Evolutionary conservation across 2,113 vertebrate species (phyloP).

Genomic region (Emydura subglobosa): DNA sequence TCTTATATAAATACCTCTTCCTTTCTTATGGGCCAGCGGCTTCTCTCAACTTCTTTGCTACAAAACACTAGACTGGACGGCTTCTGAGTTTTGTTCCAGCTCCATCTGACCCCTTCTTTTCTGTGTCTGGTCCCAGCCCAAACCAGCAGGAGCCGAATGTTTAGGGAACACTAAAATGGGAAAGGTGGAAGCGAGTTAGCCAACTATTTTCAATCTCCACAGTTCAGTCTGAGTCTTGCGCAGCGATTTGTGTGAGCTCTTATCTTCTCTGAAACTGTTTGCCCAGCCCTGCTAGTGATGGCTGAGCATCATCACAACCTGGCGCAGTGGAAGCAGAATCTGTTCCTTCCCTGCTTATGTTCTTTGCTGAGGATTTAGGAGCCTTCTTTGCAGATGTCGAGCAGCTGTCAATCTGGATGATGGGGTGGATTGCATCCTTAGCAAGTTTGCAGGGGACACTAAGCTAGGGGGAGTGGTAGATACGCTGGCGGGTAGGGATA

Average conservation of each 20-base stretch:
- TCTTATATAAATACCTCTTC: accelerated
- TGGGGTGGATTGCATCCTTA: too few species aligned
- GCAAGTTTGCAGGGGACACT: too few species aligned
- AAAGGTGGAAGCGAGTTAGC: not conserved
- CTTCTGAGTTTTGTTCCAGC: not conserved
- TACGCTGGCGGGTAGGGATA: too few species aligned
- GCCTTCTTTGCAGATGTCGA: not conserved
- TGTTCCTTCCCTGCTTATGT: not conserved
- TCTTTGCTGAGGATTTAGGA: not conserved
- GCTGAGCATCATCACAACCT: not conserved
- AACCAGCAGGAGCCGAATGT: not conserved
- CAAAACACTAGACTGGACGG: not conserved
- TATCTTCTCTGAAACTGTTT: not conserved
- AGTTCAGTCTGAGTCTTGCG: not conserved
- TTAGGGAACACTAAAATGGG: not conserved
- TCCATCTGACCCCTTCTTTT: not conserved
- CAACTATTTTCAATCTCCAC: accelerated
- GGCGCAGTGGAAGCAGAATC: not conserved
- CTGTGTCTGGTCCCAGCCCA: not conserved
- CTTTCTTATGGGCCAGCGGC: not conserved
- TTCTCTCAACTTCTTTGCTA: not conserved
- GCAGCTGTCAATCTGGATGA: not conserved
- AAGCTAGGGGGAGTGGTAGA: too few species aligned
- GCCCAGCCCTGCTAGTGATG: not conserved
- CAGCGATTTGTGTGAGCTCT: not conserved